Evolutionary conservation across 2,888 invertebrate species (phyloP).

Genomic region (Melipona bicolor): DNA sequence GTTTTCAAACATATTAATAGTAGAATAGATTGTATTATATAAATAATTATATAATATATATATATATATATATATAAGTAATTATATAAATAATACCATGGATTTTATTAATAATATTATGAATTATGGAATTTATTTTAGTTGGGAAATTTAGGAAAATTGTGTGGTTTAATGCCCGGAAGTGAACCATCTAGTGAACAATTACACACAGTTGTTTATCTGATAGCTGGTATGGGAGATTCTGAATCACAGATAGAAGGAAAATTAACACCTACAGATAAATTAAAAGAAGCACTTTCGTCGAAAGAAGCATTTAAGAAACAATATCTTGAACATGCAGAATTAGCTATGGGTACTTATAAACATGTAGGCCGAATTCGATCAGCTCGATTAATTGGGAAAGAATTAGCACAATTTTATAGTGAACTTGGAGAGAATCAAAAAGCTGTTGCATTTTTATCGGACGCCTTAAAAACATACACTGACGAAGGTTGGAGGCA

Average conservation of each 20-base stretch:
- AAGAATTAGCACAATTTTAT: slow-evolving; percentile 96
- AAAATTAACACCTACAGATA: slow-evolving; percentile 90
- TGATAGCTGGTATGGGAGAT: slow-evolving; percentile 96
- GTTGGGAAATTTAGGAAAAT: slow-evolving; percentile 93
- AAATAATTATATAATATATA: too few relatives aligned
- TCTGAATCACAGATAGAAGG: slow-evolving; percentile 85
- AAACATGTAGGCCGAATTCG: slow-evolving; percentile 94
- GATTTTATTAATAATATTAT: background rate
- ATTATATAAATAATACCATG: background rate
- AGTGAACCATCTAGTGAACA: slow-evolving; percentile 93
- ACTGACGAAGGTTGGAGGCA: slow-evolving; percentile 95
- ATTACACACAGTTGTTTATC: slow-evolving; percentile 94
- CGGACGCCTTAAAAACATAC: slow-evolving; percentile 94
- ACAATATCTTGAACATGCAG: slow-evolving; percentile 96
- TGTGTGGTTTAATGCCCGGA: slow-evolving; percentile 96
- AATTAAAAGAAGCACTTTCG: slow-evolving; percentile 95
- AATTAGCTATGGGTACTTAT: slow-evolving; percentile 97
- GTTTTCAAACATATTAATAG: slow-evolving; percentile 3
- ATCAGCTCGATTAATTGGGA: slow-evolving; percentile 94
- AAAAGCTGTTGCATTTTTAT: slow-evolving; percentile 95
- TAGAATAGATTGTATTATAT: background rate
- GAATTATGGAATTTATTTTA: slow-evolving; percentile 78
- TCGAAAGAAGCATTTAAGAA: slow-evolving; percentile 95
- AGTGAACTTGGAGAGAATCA: slow-evolving; percentile 93
- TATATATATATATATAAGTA: too few relatives aligned